phyloP scores from a whole-genome alignment of 23 tunicate genomes.

The Clavelina lepadiformis region DNA sequence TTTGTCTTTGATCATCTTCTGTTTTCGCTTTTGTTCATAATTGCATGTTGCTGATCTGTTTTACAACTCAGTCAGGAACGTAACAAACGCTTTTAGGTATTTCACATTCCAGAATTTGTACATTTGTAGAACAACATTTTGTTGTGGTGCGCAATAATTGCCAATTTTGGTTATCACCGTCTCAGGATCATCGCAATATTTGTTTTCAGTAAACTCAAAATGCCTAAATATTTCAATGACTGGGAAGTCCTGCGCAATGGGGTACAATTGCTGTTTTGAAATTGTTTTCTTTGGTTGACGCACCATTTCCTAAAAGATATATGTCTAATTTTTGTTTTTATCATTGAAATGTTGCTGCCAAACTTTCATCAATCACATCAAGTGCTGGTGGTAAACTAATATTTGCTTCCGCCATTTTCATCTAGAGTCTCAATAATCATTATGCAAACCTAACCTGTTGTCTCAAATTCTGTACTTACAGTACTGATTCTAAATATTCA shows the following conservation, averaged over 20 bases:
- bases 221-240: constrained; percentile 4
- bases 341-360: not conserved
- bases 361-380: constrained; percentile 6
- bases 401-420: no score
- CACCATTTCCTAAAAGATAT: not conserved
- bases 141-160: not conserved
- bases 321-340: constrained; percentile 3
- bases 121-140: not conserved
- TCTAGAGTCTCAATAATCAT: no score
- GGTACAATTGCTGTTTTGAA: constrained; percentile 4
- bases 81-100: constrained; percentile 4
- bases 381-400: constrained; percentile 13
- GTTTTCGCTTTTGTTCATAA: constrained; percentile 7
- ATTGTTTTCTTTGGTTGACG: not conserved
- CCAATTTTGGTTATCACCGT: constrained; percentile 3
- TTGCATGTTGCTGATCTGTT: constrained; percentile 16
- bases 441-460: no score
- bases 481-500: no score
- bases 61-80: constrained; percentile 13
- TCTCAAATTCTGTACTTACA: no score
- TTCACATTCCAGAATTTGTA: constrained; percentile 4
- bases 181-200: constrained; percentile 9
- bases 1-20: constrained; percentile 19
- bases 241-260: constrained; percentile 9
- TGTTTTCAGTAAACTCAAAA: constrained; percentile 1